Base-by-base conservation (phyloP, 2,797 vertebrate species). In the Galago senegalensis region DNA sequence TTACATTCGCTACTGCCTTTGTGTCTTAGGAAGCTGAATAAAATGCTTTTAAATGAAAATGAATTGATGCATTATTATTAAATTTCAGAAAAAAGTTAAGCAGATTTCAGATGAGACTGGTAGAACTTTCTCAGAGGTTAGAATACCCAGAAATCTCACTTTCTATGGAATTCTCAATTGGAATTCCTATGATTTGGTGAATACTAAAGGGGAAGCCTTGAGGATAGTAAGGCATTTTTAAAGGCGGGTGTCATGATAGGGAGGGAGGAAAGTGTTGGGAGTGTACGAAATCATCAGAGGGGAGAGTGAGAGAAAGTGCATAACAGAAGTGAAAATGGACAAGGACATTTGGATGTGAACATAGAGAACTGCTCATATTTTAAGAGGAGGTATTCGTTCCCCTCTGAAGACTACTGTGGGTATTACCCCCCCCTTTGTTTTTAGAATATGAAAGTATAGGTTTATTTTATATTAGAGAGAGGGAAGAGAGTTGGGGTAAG, bases 11-110 rank as follows among this genome's bases (percentile, higher is more conserved):
- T 75, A 25, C 53, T 85, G 29, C 81, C 37, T 86, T 95, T 89
- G 94, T 93, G 67, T 92, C 80, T 95, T 87, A 60, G 77, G 34
- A 91, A 93, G 69, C 31, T 29, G 80, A 93, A 70, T 90, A 83
- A 94, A 95, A 87, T 46, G 29, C 87, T 97, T 96, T 91, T 89
- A 93, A 95, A 49, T 91, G 69, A 93, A 96, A 97, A 87, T 58
- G 92, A 91, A 97, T 69, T 75, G 88, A 56, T 96, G 34, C 75
- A 60, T 95, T 96, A 76, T 95, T 95, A 86, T 94, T 96, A 93
- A 93, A 63, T 87, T 95, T 60, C 70, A 84, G 70, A 95, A 86
- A 61, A 88, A 89, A 95, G 76, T 67, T 72, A 92, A 95, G 60
- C 76, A 43, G 27, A 6, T 89, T 96, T 72, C 61, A 79, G 34